These are phyloP conservation scores for Drosophila trapezifrons DNA, from an alignment of 1,140 invertebrate species.

Conservation along the genomic window DNA sequence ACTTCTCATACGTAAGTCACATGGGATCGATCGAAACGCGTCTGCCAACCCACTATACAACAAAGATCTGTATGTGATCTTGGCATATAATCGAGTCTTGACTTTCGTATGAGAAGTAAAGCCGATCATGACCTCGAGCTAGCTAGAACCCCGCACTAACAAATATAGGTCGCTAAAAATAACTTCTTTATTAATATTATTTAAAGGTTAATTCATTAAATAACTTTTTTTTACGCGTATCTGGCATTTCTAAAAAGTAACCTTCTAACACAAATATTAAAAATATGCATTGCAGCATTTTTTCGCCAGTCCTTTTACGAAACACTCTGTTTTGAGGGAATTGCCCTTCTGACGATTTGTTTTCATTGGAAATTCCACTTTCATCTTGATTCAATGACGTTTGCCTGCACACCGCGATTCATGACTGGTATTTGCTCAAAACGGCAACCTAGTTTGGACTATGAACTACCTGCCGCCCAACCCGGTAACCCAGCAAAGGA, in stretches of 20 bases:
- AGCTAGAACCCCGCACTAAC: no score
- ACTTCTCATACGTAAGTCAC: no score
- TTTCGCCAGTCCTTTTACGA: background rate
- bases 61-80: no score
- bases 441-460: conserved; percentile 66
- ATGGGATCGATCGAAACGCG: no score
- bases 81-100: no score
- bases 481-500: conserved; percentile 31
- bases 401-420: conserved; percentile 19
- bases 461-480: background rate
- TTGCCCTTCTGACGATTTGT: conserved; percentile 39
- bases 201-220: no score
- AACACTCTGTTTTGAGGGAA: background rate
- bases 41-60: no score
- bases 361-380: conserved; percentile 70
- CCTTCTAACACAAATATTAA: background rate
- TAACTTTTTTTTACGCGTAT: background rate
- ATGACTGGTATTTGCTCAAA: conserved; percentile 67
- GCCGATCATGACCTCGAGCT: no score
- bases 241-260: background rate
- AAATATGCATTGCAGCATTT: background rate
- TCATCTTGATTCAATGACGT: conserved; percentile 79
- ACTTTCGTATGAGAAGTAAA: no score
- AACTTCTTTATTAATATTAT: no score
- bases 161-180: no score